A percentile compares a stretch with the other conserved stretches of the same genome.
These are phyloP conservation scores for Aphis craccivora DNA, from an alignment of 1,140 invertebrate genomes.

Conservation along the genomic window DNA sequence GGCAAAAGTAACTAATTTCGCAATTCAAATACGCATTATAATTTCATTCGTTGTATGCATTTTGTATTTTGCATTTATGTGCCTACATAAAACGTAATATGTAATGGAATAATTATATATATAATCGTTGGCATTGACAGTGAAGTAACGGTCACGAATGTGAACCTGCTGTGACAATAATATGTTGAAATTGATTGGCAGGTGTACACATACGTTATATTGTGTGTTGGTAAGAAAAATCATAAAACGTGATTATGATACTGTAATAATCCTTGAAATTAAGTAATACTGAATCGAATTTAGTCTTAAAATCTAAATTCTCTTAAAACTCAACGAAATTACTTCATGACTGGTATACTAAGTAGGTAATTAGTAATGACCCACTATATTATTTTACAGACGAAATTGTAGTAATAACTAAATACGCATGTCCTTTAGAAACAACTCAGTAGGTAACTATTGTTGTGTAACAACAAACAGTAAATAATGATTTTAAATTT, in stretches of 20 bases:
- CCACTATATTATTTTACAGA: neutral
- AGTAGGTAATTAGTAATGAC: neutral
- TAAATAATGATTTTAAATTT: neutral
- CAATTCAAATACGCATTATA: no score
- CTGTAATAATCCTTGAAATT: neutral
- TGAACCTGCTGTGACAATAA: neutral
- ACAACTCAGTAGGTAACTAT: neutral
- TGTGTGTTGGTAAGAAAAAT: neutral
- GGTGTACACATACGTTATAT: neutral
- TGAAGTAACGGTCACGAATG: neutral
- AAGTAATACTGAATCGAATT: neutral
- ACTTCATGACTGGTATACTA: neutral
- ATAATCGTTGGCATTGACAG: neutral
- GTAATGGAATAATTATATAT: neutral
- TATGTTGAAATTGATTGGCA: slow-evolving; percentile 10
- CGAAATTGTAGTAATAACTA: neutral
- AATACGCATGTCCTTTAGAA: no score
- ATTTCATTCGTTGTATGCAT: neutral
- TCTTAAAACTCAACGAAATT: neutral
- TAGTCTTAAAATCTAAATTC: neutral
- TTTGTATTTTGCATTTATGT: slow-evolving; percentile 6
- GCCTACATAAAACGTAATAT: slow-evolving; percentile 1
- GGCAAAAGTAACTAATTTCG: no score
- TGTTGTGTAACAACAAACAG: neutral
- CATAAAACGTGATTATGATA: neutral